Evolutionary conservation across 1,140 invertebrate species (phyloP), one percentile per base, ranked within the genome.

Genomic region (Ips typographus): DNA sequence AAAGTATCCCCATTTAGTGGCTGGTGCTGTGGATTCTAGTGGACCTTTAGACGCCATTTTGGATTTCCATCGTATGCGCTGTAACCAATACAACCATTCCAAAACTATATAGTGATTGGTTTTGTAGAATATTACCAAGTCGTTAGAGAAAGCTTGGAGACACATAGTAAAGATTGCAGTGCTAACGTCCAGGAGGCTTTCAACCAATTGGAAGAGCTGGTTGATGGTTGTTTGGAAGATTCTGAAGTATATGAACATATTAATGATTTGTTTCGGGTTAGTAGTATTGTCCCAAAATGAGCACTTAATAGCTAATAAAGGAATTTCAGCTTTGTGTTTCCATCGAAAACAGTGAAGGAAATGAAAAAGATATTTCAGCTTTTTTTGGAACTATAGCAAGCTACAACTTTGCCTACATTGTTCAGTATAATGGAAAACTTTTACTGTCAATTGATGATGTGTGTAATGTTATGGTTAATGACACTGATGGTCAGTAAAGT

Each of bases 341-440:
- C 39, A 65, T 65, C 40, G 80, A 84, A 36, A 84, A 83, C 8
- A 82, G 86, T 58, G 73, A 84, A 52, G 64, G 42, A 8, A 85
- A 85, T 72, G 70, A 74, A 8, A 84, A 89, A 53, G 93, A 95
- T 76, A 85, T 95, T 2, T 83, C 89, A 1, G 94, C 90, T 77
- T 87, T 97, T 6, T 93, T 66, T 42, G 63, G 61, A 6, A 42
- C 43, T 4, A 2, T 71, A 22, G 42, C 59, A 1, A 49, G 40
- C n/a, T 37, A 51, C 38, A 61, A 59, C 43, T 90, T 93, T 79
- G 90, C 90, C 2, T 93, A 88, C 44, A 85, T 96, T 52, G 94
- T 96, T 0, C 95, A 98, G 75, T 97, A 98, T 79, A 96, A 96
- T 78, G 92, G 94, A 79, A 94, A 93, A 53, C 85, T 85, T 5